These are phyloP conservation scores for Cosmia trapezina DNA, from an alignment of 2,888 invertebrate genomes.

Conservation along the genomic window DNA sequence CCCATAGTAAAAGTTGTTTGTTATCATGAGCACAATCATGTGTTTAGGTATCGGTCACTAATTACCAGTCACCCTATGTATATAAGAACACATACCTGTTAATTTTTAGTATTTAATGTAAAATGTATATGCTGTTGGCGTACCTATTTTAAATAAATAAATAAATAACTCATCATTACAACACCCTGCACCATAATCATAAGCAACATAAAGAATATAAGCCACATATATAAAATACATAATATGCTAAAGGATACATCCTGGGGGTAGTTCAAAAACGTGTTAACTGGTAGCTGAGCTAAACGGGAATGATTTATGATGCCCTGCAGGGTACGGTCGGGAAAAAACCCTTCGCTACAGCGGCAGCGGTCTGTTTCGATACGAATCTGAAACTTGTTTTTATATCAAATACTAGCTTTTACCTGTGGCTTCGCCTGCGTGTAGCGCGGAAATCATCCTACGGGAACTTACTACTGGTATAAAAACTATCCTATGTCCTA, in stretches of 20 bases:
- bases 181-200: conserved; percentile 16
- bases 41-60: too few species aligned
- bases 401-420: conserved; percentile 47
- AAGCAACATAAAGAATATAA: conserved; percentile 30
- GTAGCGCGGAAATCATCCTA: neutral
- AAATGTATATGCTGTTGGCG: too few species aligned
- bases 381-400: conserved; percentile 69
- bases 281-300: conserved; percentile 72
- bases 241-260: conserved; percentile 55
- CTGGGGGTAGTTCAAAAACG: conserved; percentile 68
- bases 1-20: too few species aligned
- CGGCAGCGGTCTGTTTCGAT: conserved; percentile 64
- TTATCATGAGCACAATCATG: too few species aligned
- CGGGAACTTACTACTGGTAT: neutral
- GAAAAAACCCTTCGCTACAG: conserved; percentile 68
- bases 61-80: too few species aligned
- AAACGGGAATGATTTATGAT: conserved; percentile 74
- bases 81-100: too few species aligned
- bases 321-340: conserved; percentile 68
- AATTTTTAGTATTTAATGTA: too few species aligned
- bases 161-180: neutral
- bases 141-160: too few species aligned
- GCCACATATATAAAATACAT: conserved; percentile 51
- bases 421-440: neutral
- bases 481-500: neutral